A percentile compares a stretch with the other conserved stretches of the same genome.
Conservation (phyloP, 2,888 invertebrate genomes). For the Notodonta dromedarius region DNA sequence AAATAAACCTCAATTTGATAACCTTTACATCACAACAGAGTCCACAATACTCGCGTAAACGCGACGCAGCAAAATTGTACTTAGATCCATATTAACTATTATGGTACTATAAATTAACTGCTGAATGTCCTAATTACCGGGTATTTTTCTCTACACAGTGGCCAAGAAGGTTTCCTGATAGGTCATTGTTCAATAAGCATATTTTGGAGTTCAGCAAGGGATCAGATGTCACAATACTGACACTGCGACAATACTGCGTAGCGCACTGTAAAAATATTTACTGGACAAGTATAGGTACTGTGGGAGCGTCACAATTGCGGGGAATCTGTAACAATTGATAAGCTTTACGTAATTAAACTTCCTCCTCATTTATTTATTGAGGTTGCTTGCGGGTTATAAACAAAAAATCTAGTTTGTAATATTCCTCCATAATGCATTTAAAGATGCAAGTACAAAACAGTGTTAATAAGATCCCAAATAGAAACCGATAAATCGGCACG, state of each 20-base stretch:
- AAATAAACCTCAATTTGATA: slow-evolving; percentile 2
- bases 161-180: slow-evolving; percentile 10
- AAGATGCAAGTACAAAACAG: no score
- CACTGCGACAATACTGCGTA: slow-evolving; percentile 10
- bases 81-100: no score
- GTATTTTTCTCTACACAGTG: background rate
- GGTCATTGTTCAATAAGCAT: slow-evolving; percentile 21
- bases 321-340: slow-evolving; percentile 7
- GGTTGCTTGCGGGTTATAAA: background rate
- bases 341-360: slow-evolving; percentile 10
- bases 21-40: background rate
- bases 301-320: slow-evolving; percentile 8
- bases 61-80: background rate
- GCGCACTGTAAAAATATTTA: slow-evolving; percentile 24
- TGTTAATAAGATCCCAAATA: no score
- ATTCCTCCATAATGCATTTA: background rate
- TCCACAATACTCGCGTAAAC: background rate
- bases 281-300: slow-evolving; percentile 5
- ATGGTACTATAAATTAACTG: no score
- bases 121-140: background rate
- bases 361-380: background rate
- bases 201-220: slow-evolving; percentile 25
- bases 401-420: background rate
- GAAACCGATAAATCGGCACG: no score
- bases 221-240: slow-evolving; percentile 25